phyloP scores from a whole-genome alignment of 2,888 invertebrate species.

The Helleia helle region DNA sequence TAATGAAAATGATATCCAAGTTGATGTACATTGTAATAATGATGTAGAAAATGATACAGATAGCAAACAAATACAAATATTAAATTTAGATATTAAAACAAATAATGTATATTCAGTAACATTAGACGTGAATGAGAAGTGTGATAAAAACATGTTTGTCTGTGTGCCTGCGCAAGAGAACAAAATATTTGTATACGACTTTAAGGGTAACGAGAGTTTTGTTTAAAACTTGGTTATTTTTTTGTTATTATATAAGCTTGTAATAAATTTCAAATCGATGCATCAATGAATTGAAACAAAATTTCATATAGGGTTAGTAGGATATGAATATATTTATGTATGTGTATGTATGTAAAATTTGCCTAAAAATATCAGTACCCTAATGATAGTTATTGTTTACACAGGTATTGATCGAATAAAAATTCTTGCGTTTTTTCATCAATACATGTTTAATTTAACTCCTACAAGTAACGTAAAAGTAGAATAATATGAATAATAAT shows the following conservation, averaged over 20 bases:
- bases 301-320: too few species aligned
- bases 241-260: constrained; percentile 20
- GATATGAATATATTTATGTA: too few species aligned
- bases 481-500: too few species aligned
- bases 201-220: constrained; percentile 66
- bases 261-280: too few species aligned
- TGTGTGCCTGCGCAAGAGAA: constrained; percentile 57
- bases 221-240: constrained; percentile 32
- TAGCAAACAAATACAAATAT: constrained; percentile 69
- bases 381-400: too few species aligned
- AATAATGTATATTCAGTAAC: constrained; percentile 68
- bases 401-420: too few species aligned
- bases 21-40: constrained; percentile 38
- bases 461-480: too few species aligned
- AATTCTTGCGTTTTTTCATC: too few species aligned
- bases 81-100: constrained; percentile 65
- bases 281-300: constrained; percentile 31
- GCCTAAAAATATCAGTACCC: not conserved
- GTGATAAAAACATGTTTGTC: constrained; percentile 54
- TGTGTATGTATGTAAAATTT: too few species aligned
- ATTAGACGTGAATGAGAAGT: constrained; percentile 54
- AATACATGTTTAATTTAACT: too few species aligned
- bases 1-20: constrained; percentile 30
- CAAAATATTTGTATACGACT: constrained; percentile 68
- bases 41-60: constrained; percentile 38